These are phyloP conservation scores for Petroica traversi DNA, from an alignment of 2,113 vertebrate species.

Conservation along the genomic window DNA sequence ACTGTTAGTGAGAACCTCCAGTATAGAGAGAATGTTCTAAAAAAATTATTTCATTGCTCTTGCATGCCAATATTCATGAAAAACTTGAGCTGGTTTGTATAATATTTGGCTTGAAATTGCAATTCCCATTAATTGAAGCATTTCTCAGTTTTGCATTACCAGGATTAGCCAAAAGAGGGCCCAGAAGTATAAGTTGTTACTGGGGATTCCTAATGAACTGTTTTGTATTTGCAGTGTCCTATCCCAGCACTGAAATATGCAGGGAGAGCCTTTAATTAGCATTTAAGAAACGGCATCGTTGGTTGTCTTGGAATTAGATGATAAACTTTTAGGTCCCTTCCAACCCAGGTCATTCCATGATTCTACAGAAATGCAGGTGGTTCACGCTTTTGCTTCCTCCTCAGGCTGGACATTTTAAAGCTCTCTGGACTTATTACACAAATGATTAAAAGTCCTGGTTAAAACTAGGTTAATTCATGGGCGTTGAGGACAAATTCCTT, in stretches of 20 bases:
- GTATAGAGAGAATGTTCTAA: accelerated
- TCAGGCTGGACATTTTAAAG: not conserved
- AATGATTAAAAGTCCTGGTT: not conserved
- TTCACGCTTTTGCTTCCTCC: not conserved
- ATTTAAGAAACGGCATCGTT: accelerated
- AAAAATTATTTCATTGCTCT: not conserved
- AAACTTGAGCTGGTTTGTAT: not conserved
- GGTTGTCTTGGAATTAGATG: not conserved
- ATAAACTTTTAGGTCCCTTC: not conserved
- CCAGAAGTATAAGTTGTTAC: not conserved
- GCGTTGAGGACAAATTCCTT: not conserved
- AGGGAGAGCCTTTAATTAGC: not conserved
- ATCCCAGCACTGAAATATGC: not conserved
- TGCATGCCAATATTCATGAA: accelerated
- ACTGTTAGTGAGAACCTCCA: not conserved
- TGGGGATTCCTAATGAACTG: not conserved
- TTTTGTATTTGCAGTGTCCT: not conserved
- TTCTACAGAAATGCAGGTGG: not conserved
- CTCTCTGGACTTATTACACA: not conserved
- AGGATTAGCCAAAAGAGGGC: constrained; percentile 21
- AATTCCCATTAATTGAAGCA: not conserved
- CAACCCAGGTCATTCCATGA: not conserved
- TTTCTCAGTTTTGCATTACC: not conserved
- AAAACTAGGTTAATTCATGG: not conserved
- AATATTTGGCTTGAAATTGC: not conserved